These are phyloP conservation scores for Dugesia japonica DNA, from an alignment of 2,888 invertebrate species.

Conservation along the genomic window DNA sequence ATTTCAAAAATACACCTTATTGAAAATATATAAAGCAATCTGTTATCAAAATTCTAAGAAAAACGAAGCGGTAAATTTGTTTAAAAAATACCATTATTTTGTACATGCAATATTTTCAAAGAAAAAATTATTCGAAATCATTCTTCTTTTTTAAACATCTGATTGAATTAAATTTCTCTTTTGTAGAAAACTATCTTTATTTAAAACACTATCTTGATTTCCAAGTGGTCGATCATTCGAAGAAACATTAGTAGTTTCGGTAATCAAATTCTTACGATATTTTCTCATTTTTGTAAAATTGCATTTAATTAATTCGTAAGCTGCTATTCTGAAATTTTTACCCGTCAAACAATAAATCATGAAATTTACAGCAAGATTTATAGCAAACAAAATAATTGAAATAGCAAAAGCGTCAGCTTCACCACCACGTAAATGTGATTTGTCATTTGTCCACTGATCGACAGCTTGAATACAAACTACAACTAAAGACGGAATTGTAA, in stretches of 20 bases:
- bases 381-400: slow-evolving; percentile 4
- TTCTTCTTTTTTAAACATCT: too few relatives aligned
- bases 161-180: neutral
- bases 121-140: too few relatives aligned
- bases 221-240: neutral
- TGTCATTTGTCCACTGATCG: neutral
- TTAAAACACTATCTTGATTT: neutral
- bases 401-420: slow-evolving; percentile 15
- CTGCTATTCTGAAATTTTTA: slow-evolving; percentile 22
- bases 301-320: slow-evolving; percentile 12
- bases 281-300: neutral
- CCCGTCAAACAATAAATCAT: slow-evolving; percentile 28
- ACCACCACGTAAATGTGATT: neutral
- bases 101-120: too few relatives aligned
- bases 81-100: too few relatives aligned
- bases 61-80: too few relatives aligned
- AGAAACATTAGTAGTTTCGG: neutral
- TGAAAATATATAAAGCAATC: too few relatives aligned
- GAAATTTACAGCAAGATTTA: slow-evolving; percentile 24
- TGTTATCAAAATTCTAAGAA: too few relatives aligned
- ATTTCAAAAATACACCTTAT: too few relatives aligned
- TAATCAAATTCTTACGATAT: neutral
- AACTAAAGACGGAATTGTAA: slow-evolving; percentile 27
- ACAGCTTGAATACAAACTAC: slow-evolving; percentile 26
- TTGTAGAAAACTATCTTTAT: slow-evolving; percentile 1